Evolutionary conservation across 1,140 invertebrate genomes (phyloP).

Genomic region (Trichonephila clavata): DNA sequence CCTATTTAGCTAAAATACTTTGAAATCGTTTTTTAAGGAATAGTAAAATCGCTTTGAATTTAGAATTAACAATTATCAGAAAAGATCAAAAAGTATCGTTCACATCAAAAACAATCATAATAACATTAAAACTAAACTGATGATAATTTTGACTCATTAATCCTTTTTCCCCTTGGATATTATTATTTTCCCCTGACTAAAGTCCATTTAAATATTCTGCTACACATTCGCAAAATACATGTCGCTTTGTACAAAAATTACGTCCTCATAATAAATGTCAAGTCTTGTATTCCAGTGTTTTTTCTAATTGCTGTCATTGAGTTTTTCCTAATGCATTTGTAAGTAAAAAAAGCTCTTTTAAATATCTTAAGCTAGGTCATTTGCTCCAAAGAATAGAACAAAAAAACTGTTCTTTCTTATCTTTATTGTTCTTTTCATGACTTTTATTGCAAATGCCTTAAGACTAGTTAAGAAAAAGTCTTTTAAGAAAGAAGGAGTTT

Average conservation of each 20-base stretch:
- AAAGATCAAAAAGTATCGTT: not conserved
- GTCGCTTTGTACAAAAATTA: not conserved
- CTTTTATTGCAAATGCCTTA: slow-evolving; percentile 15
- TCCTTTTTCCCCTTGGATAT: not conserved
- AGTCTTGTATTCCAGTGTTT: not conserved
- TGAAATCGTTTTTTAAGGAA: not conserved
- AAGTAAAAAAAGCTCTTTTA: not conserved
- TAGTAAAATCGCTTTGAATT: not conserved
- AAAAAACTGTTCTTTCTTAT: slow-evolving; percentile 45
- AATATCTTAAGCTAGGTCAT: not conserved
- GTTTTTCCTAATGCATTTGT: not conserved
- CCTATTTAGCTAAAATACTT: no score
- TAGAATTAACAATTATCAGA: not conserved
- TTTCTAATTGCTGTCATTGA: slow-evolving; percentile 44
- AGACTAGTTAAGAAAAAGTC: slow-evolving; percentile 27
- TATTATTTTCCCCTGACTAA: not conserved
- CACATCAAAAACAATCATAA: not conserved
- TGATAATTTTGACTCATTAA: not conserved
- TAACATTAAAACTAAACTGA: slow-evolving; percentile 3
- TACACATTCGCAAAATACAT: not conserved
- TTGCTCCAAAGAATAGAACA: slow-evolving; percentile 16
- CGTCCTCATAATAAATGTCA: not conserved
- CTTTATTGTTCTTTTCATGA: slow-evolving; percentile 45
- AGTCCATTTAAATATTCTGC: not conserved
- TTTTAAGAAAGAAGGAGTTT: not conserved